Conservation (phyloP, 2,888 invertebrate species). For the Oscheius sp. region DNA sequence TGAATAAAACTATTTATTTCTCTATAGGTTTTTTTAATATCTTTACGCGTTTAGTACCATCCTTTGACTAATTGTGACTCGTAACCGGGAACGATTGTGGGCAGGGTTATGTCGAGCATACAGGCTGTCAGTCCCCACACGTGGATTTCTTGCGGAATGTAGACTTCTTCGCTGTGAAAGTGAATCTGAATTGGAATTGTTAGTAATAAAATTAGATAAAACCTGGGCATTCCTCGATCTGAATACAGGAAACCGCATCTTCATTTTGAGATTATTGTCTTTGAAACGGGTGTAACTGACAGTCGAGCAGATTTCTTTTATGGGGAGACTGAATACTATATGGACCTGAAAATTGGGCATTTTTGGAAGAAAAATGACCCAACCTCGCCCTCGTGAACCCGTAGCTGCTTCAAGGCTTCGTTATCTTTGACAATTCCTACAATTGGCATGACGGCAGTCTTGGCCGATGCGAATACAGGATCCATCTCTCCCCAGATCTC, state of each 20-base stretch:
- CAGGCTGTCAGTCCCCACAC: constrained; percentile 65
- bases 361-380: background rate
- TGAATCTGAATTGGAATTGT: constrained; percentile 39
- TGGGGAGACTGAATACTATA: constrained; percentile 54
- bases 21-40: background rate
- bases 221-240: constrained; percentile 35
- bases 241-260: constrained; percentile 57
- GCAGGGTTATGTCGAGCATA: constrained; percentile 57
- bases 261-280: constrained; percentile 38
- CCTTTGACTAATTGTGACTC: constrained; percentile 1
- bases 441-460: constrained; percentile 53
- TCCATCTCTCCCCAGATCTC: constrained; percentile 57
- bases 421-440: constrained; percentile 48
- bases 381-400: constrained; percentile 44
- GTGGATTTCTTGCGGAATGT: constrained; percentile 43
- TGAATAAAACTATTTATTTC: constrained; percentile 37
- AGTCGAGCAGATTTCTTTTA: constrained; percentile 48
- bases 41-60: background rate
- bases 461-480: constrained; percentile 47
- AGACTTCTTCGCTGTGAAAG: constrained; percentile 40
- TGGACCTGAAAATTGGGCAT: constrained; percentile 43
- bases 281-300: constrained; percentile 55
- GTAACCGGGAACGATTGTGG: constrained; percentile 46
- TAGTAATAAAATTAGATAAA: background rate
- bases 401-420: constrained; percentile 39